Evolutionary conservation across 2,113 vertebrate genomes (phyloP).

Genomic region (Abramis brama): DNA sequence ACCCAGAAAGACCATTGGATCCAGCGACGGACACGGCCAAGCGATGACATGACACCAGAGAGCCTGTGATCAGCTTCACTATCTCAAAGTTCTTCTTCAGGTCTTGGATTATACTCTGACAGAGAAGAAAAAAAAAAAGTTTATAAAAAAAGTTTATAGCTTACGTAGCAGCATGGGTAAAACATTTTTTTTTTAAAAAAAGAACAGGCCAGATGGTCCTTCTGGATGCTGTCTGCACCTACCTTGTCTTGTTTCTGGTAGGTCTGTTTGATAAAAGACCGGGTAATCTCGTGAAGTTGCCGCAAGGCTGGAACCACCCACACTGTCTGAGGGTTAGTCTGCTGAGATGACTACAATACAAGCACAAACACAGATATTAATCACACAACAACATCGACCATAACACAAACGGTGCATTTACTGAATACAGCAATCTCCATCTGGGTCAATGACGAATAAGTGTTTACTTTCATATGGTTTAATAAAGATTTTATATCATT

Average conservation of each 20-base stretch:
- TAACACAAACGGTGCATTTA: not conserved
- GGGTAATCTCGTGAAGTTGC: slow-evolving; percentile 97
- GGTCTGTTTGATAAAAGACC: slow-evolving; percentile 97
- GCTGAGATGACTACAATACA: slow-evolving; percentile 86
- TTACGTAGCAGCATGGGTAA: not conserved
- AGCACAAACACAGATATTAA: slow-evolving; percentile 33
- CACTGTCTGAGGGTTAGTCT: slow-evolving; percentile 91
- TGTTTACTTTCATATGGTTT: not conserved
- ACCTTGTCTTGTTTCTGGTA: slow-evolving; percentile 99
- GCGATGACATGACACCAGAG: slow-evolving; percentile 93
- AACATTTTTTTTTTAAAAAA: too few species aligned
- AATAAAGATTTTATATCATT: not conserved
- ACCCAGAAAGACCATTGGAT: slow-evolving; percentile 84
- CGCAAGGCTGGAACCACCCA: slow-evolving; percentile 97
- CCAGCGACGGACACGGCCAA: slow-evolving; percentile 87
- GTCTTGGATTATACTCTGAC: slow-evolving; percentile 97
- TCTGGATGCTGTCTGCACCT: slow-evolving; percentile 45
- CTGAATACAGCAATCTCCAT: not conserved
- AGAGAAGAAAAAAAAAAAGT: not conserved
- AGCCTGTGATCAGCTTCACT: slow-evolving; percentile 94
- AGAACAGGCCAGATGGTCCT: not conserved
- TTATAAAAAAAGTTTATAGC: not conserved
- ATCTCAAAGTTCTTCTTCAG: slow-evolving; percentile 99
- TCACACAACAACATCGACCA: slow-evolving; percentile 22
- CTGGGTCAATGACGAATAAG: slow-evolving; percentile 7